phyloP scores from a whole-genome alignment of 30 jellyfish, hydroid and myxozoan species.

The Haliclystus octoradiatus region DNA sequence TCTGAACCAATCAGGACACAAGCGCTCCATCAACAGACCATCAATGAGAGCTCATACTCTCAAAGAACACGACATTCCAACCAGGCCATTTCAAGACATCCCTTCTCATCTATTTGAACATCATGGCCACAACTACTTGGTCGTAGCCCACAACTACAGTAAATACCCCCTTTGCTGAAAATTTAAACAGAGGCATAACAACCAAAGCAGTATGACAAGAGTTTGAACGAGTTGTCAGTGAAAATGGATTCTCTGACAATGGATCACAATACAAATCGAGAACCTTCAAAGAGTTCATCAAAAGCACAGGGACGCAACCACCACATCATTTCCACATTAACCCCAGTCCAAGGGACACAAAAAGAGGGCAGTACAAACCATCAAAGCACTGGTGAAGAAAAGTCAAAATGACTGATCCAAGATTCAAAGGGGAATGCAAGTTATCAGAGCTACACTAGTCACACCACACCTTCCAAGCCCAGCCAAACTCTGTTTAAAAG shows the following conservation, averaged over 20 bases:
- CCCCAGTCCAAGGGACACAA: conserved; percentile 17
- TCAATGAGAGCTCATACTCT: not conserved
- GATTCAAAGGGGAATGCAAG: conserved; percentile 14
- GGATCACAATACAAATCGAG: conserved; percentile 11
- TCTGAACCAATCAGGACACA: not conserved
- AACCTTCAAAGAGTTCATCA: conserved; percentile 13
- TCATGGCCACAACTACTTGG: conserved; percentile 1
- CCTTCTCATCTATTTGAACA: not conserved
- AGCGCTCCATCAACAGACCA: not conserved
- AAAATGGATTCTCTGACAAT: conserved; percentile 26
- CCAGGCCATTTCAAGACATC: too few species aligned
- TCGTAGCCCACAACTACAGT: not conserved
- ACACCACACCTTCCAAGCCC: conserved; percentile 44
- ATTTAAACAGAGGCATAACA: not conserved
- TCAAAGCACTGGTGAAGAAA: conserved; percentile 8
- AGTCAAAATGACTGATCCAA: conserved; percentile 10
- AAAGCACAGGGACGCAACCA: conserved; percentile 9
- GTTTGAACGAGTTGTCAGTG: conserved; percentile 13
- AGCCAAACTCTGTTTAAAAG: conserved; percentile 43
- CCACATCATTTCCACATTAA: conserved; percentile 24
- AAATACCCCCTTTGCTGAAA: conserved; percentile 1
- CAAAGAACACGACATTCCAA: not conserved
- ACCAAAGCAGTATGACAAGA: not conserved
- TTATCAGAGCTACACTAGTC: conserved; percentile 26
- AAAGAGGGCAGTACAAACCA: conserved; percentile 14